Evolutionary conservation across 2,797 vertebrate genomes (phyloP), one percentile per base, ranked within the genome.

Genomic region (Spinus olivaceus): DNA sequence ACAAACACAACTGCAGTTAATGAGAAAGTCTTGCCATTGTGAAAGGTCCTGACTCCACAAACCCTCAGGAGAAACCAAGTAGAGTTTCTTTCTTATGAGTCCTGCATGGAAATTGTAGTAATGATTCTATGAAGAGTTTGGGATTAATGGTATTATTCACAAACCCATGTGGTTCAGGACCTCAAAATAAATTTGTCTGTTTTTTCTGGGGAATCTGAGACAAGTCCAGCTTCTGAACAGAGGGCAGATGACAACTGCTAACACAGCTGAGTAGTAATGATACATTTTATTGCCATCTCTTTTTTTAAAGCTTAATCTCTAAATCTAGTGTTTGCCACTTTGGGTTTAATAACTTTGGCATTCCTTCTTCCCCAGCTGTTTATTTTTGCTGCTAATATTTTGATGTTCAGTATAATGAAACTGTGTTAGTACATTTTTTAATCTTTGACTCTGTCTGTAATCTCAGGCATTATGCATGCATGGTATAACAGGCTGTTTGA

Each of bases 351-450:
- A 78, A 74, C 23, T 80, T 63, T 72, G 70, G 5, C 42, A 59
- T 88, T 80, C 42, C 2, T 88, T 82, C 71, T 91, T 93, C 14
- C 51, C 25, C 74, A 84, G 47, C 3, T 92, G 70, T 86, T 95
- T 96, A 60, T 37, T 92, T 94, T 92, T 72, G 44, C 39, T 88
- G 60, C 16, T 94, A 95, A 74, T 86, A 87, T 89, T 78, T 71
- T 92, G 53, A 71, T 89, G 57, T 57, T 95, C 49, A 57, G 12
- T 71, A 39, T 65, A 92, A 94, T 89, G 88, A 77, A 92, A 69
- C 33, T 44, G 35, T 57, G 33, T 66, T 87, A 78, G 49, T 57
- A 81, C 44, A 89, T 69, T 92, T 59, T 89, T 92, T 87, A 85
- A 81, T 94, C 79, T 85, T 91, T 91, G 82, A 20, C n/a, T 91